phyloP scores from a whole-genome alignment of 2,888 invertebrate genomes.

The Troglohyphantes excavatus region DNA sequence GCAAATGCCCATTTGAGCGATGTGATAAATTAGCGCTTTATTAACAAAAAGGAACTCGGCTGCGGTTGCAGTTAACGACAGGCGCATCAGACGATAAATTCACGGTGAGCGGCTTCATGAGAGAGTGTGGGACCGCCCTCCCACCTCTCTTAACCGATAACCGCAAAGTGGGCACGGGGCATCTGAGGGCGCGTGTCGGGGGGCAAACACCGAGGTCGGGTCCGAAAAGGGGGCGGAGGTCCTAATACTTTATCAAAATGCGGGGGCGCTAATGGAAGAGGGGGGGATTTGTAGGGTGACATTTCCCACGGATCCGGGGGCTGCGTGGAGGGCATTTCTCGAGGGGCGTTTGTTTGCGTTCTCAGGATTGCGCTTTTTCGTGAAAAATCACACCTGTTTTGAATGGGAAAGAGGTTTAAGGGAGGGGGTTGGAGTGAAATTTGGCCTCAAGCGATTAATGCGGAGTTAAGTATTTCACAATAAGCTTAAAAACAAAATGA shows the following conservation, averaged over 20 bases:
- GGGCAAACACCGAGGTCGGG: conserved; percentile 66
- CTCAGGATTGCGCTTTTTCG: conserved; percentile 16
- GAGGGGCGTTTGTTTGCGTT: conserved; percentile 34
- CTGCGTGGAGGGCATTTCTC: conserved; percentile 3
- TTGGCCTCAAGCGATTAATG: background rate
- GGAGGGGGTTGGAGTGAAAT: background rate
- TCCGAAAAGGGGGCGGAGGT: conserved; percentile 19
- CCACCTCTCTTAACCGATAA: background rate
- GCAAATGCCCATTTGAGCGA: background rate
- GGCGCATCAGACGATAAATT: conserved; percentile 38
- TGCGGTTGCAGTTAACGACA: conserved; percentile 22
- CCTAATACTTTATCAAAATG: conserved; percentile 76
- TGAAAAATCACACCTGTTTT: conserved; percentile 34
- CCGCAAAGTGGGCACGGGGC: conserved; percentile 11
- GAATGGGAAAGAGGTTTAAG: background rate
- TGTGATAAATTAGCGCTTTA: conserved; percentile 61
- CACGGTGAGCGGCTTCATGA: conserved; percentile 60
- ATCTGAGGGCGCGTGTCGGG: background rate
- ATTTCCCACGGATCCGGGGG: conserved; percentile 54
- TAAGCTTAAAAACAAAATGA: too few relatives aligned
- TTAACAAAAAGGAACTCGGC: conserved; percentile 27
- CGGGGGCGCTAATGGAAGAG: conserved; percentile 26
- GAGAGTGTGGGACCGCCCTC: conserved; percentile 39
- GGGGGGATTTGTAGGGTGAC: conserved; percentile 40
- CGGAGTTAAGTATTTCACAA: too few relatives aligned